A percentile compares a stretch with the other conserved stretches of the same genome.
Evolutionary conservation across 2,888 invertebrate genomes (phyloP).

Genomic region (Nemurella pictetii): DNA sequence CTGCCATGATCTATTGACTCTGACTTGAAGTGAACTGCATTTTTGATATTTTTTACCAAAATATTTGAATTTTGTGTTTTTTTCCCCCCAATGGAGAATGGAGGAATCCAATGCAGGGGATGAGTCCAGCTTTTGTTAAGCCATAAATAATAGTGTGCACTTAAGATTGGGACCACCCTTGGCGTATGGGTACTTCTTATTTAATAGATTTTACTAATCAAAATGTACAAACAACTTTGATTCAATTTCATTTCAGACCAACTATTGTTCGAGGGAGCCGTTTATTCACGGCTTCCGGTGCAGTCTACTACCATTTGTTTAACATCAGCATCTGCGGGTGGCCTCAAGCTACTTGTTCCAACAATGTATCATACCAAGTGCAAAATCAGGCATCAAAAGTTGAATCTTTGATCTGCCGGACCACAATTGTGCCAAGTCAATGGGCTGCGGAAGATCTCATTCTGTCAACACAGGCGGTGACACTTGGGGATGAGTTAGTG

Average conservation of each 20-base stretch:
- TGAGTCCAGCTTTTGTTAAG: no score
- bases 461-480: slow-evolving; percentile 54
- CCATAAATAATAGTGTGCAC: no score
- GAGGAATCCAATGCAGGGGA: no score
- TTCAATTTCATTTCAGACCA: slow-evolving; percentile 48
- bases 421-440: slow-evolving; percentile 51
- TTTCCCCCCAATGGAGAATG: no score
- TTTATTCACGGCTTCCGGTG: slow-evolving; percentile 55
- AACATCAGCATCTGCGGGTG: slow-evolving; percentile 56
- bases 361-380: slow-evolving; percentile 52
- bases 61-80: no score
- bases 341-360: slow-evolving; percentile 51
- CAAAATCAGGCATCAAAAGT: slow-evolving; percentile 43
- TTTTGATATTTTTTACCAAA: no score
- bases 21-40: no score
- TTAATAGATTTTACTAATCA: no score
- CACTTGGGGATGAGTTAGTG: slow-evolving; percentile 54
- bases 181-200: no score
- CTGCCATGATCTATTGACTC: no score
- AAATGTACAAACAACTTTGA: background rate
- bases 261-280: slow-evolving; percentile 51
- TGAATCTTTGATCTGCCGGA: slow-evolving; percentile 49
- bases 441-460: slow-evolving; percentile 43
- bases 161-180: no score
- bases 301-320: slow-evolving; percentile 57